A percentile compares a stretch with the other conserved stretches of the same genome.
Conservation (phyloP, 1,140 invertebrate genomes). For the Rhopalosiphum maidis region DNA sequence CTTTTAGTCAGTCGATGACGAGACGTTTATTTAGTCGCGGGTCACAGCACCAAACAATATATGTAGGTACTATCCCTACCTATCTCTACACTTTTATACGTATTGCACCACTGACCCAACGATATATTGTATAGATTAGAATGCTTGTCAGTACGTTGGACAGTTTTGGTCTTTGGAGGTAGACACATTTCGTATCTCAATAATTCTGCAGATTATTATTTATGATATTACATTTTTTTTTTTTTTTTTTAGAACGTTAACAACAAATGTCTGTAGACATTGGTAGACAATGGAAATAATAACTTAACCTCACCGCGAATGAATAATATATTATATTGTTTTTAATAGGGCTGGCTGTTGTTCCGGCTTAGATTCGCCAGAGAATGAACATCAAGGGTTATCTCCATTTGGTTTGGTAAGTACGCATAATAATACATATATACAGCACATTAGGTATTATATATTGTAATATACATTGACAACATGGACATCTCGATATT, state of each 20-base stretch:
- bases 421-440: slow-evolving; percentile 20
- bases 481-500: background rate
- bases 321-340: background rate
- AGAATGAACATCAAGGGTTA: slow-evolving; percentile 69
- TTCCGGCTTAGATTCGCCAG: slow-evolving; percentile 69
- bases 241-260: background rate
- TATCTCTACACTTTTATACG: background rate
- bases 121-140: background rate
- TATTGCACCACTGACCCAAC: background rate
- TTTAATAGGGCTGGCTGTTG: slow-evolving; percentile 74
- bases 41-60: background rate
- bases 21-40: background rate
- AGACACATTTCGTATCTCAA: background rate
- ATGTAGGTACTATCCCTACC: background rate
- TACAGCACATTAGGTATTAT: too few species aligned
- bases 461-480: background rate
- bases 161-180: background rate
- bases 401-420: slow-evolving; percentile 79
- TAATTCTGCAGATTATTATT: background rate
- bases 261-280: background rate
- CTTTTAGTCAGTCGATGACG: background rate
- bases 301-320: background rate
- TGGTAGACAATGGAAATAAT: background rate
- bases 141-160: background rate
- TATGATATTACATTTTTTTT: background rate